Base-by-base conservation (phyloP, 2,888 invertebrate species). In the Nysson spinosus region DNA sequence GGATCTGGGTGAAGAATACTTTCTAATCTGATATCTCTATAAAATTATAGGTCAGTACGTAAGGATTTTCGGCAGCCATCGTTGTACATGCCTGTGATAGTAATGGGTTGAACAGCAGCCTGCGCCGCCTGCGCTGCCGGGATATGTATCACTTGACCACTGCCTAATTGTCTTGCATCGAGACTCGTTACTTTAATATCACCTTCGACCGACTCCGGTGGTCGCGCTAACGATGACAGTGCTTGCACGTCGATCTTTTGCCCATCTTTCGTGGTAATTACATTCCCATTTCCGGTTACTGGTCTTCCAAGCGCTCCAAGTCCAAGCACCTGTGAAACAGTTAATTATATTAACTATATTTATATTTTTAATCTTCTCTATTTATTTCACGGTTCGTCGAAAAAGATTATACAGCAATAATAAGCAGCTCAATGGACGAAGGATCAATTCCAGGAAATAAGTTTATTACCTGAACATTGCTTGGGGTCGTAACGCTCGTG, bases 81-180 rank as follows among this genome's bases (percentile, higher is more conserved):
- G 12, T 9, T 32, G 14, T 17, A 46, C 3, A 46, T 70, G 80
- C 85, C 85, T 69, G 91, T 93, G 55, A 93, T 92, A 7, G 94
- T 93, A 54, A 94, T 91, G 1, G 93, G 92, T 81, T 93, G 93
- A 7, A 85, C 83, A 6, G 84, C 69, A 11, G 78, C 74, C 49
- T 84, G 85, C 5, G 82, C 55, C 12, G 77, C 68, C 16, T 81
- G 72, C 11, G 78, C 77, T 17, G 85, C 69, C 2, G 86, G 87
- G 35, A 87, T 87, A 71, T 87, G 87, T 75, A 87, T 86, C 2
- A 87, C 85, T 77, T 87, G 87, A 24, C 86, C 81, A 52, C 78
- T 79, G 5, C 86, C 77, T 26, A 87, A 68, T 61, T 86, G 87
- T 77, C 82, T 85, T 14, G 85, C 82, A 52, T 87, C 87, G 19